Evolutionary conservation across 2,113 vertebrate genomes (phyloP).

Genomic region (Leptobrachium ailaonicum): DNA sequence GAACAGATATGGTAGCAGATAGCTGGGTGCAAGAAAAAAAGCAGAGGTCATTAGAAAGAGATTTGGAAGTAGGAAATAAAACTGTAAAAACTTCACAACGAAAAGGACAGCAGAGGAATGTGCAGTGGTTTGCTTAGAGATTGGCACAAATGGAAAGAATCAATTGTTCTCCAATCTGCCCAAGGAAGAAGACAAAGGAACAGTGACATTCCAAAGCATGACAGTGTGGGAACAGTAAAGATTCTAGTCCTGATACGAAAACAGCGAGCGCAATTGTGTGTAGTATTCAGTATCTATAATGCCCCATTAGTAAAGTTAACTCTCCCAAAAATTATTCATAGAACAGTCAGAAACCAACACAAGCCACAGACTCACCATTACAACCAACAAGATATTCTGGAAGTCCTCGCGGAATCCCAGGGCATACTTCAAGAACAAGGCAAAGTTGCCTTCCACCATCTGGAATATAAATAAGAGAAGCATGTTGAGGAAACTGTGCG

Average conservation of each 20-base stretch:
- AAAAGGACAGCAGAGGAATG: no score
- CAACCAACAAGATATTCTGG: constrained; percentile 91
- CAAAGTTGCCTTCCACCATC: constrained; percentile 96
- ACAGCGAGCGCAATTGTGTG: background rate
- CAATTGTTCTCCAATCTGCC: background rate
- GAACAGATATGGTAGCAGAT: constrained; percentile 84
- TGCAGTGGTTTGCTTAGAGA: background rate
- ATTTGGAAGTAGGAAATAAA: background rate
- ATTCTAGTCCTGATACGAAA: constrained; percentile 3
- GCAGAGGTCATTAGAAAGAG: background rate
- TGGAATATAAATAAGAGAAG: constrained; percentile 54
- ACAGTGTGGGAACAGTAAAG: constrained; percentile 6
- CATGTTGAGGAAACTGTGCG: background rate
- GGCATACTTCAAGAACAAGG: constrained; percentile 90
- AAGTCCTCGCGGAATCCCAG: constrained; percentile 85
- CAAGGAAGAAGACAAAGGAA: background rate
- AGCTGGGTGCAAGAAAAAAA: constrained; percentile 66
- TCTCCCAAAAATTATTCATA: background rate
- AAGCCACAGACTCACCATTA: constrained; percentile 77
- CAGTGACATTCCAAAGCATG: background rate
- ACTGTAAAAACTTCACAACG: no score
- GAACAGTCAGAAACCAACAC: no score
- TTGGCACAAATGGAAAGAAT: background rate
- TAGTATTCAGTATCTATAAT: no score
- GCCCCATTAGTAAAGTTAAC: background rate